Conservation (phyloP, 2,888 invertebrate genomes). For the Laothoe populi region DNA sequence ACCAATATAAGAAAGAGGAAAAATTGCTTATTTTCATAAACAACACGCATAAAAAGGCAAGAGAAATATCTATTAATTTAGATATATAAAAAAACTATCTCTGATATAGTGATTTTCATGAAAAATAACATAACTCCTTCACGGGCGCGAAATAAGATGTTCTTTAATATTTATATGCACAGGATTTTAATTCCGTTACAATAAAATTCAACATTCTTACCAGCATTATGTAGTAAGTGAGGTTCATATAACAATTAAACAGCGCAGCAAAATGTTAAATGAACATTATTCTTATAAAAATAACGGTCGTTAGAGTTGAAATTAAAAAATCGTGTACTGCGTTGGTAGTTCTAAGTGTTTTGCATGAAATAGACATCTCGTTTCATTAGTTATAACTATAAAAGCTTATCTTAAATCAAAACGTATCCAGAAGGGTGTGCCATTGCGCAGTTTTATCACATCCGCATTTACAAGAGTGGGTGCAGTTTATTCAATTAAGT, state of each 20-base stretch:
- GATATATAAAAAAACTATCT: too few species aligned
- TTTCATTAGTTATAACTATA: conserved; percentile 32
- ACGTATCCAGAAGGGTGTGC: conserved; percentile 28
- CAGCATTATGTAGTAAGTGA: background rate
- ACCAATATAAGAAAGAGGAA: too few species aligned
- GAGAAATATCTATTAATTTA: too few species aligned
- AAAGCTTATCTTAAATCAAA: conserved; percentile 35
- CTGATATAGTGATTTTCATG: too few species aligned
- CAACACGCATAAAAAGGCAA: too few species aligned
- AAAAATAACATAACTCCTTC: too few species aligned
- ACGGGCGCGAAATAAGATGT: too few species aligned
- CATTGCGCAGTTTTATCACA: conserved; percentile 8
- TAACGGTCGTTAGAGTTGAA: too few species aligned
- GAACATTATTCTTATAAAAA: background rate
- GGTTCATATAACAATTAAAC: background rate
- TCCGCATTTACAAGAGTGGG: background rate
- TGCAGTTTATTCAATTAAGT: background rate
- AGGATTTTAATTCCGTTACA: background rate
- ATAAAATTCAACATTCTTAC: too few species aligned
- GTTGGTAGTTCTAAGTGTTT: background rate
- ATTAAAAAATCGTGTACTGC: background rate
- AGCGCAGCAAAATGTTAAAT: background rate
- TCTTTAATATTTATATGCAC: background rate
- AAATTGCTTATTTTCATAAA: too few species aligned
- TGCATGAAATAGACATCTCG: conserved; percentile 10